Base-by-base conservation (phyloP, 2,888 invertebrate species). In the Cyclophora albipunctata region DNA sequence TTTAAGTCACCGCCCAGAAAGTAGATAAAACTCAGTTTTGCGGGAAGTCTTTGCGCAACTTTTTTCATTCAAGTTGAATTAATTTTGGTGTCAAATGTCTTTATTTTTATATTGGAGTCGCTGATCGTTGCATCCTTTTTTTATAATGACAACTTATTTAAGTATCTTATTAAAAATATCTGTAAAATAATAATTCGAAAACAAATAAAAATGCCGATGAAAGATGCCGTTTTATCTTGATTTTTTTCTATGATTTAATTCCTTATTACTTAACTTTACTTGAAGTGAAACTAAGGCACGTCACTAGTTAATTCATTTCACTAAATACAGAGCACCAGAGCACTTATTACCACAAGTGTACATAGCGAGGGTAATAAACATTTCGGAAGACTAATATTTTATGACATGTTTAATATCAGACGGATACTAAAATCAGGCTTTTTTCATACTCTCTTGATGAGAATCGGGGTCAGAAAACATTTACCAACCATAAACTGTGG, bases 11-110 rank as follows among this genome's bases (percentile, higher is more conserved):
- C 58, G 46, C 57, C 50, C 49, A 33, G 43, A 59, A 59, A 62
- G 65, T 59, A 66, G 65, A 72, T 69, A 69, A 66, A 66, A 59
- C 60, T 52, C 54, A 58, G 62, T 66, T 69, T 68, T 65, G 66
- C 61, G 56, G 48, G 47, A 46, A 46, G 44, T 51, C 50, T 51
- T 57, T 53, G 53, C 47, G 43, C 34, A 64, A 62, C 53, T 61
- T 66, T 68, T 60, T 55, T 53, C 34, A 40, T 34, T 42, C 33
- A 48, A 58, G 55, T 60, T 58, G 51, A 54, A 61, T 62, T 60
- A 55, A 63, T 60, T 57, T 60, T 34, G 57, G 57, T 59, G 60
- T 66, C 48, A 47, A 57, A 55, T 62, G 58, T 58, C 55, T 61
- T 51, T 54, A 52, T 53, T 66, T 64, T 51, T 54, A 50, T 20